These are phyloP conservation scores for Thamnophis sirtalis DNA, from an alignment of 2,113 vertebrate genomes.

Conservation along the genomic window DNA sequence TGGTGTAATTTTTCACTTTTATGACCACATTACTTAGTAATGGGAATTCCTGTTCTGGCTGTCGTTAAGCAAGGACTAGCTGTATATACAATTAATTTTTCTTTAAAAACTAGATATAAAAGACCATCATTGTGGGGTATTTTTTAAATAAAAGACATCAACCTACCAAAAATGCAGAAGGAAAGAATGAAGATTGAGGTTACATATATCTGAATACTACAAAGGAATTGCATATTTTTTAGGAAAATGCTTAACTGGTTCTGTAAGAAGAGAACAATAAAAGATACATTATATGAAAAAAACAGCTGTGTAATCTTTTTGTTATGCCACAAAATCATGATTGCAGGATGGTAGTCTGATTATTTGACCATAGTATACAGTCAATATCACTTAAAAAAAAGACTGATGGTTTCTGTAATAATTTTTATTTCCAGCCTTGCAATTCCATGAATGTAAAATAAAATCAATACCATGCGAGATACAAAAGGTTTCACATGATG, in stretches of 20 bases:
- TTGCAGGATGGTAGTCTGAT: conserved; percentile 7
- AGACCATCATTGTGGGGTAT: neutral
- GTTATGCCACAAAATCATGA: neutral
- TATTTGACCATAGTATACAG: neutral
- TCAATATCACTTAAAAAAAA: neutral
- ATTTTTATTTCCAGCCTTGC: neutral
- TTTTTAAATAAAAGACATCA: conserved; percentile 10
- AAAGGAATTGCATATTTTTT: neutral
- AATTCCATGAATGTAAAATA: neutral
- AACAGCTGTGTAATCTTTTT: conserved; percentile 17
- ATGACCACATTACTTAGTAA: neutral
- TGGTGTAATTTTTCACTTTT: neutral
- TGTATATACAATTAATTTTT: neutral
- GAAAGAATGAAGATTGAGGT: conserved; percentile 13
- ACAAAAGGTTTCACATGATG: neutral
- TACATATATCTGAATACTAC: neutral
- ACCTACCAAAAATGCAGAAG: conserved; percentile 22
- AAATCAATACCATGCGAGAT: neutral
- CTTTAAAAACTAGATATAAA: conserved; percentile 24
- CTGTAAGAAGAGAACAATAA: neutral
- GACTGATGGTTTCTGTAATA: neutral
- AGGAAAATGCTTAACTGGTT: conserved; percentile 10
- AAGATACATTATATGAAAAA: conserved; percentile 1
- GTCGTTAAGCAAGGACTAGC: neutral
- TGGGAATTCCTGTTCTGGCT: neutral